Evolutionary conservation across 2,888 invertebrate genomes (phyloP).

Genomic region (Drosophila barbarae): DNA sequence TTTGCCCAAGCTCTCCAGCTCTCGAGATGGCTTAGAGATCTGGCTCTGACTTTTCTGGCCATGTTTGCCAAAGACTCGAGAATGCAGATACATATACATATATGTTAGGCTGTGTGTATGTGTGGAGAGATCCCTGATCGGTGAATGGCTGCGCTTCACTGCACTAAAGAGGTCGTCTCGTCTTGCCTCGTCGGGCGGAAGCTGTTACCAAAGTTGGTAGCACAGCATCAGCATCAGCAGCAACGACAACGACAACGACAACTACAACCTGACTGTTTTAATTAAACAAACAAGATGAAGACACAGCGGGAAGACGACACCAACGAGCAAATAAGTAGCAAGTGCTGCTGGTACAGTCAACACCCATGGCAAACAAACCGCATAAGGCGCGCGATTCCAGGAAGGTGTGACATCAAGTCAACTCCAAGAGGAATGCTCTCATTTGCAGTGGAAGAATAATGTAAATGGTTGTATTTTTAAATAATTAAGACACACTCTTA

Average conservation of each 20-base stretch:
- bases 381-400: slow-evolving; percentile 21
- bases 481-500: neutral
- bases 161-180: slow-evolving; percentile 58
- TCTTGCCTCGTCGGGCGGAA: slow-evolving; percentile 55
- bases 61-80: slow-evolving; percentile 70
- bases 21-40: slow-evolving; percentile 26
- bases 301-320: slow-evolving; percentile 21
- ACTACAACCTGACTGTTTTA: slow-evolving; percentile 60
- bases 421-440: slow-evolving; percentile 5
- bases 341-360: slow-evolving; percentile 60
- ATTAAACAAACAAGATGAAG: slow-evolving; percentile 66
- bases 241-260: slow-evolving; percentile 30
- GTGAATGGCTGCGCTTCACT: slow-evolving; percentile 71
- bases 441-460: slow-evolving; percentile 8
- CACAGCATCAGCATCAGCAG: slow-evolving; percentile 17
- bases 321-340: slow-evolving; percentile 58
- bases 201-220: slow-evolving; percentile 73
- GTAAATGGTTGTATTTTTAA: neutral
- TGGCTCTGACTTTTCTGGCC: slow-evolving; percentile 32
- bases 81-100: slow-evolving; percentile 18
- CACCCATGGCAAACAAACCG: slow-evolving; percentile 34
- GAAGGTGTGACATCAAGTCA: slow-evolving; percentile 23
- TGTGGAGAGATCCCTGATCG: slow-evolving; percentile 39
- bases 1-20: slow-evolving; percentile 61
- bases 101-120: neutral